phyloP scores from a whole-genome alignment of 2,888 invertebrate genomes.

The Cenopis cana region DNA sequence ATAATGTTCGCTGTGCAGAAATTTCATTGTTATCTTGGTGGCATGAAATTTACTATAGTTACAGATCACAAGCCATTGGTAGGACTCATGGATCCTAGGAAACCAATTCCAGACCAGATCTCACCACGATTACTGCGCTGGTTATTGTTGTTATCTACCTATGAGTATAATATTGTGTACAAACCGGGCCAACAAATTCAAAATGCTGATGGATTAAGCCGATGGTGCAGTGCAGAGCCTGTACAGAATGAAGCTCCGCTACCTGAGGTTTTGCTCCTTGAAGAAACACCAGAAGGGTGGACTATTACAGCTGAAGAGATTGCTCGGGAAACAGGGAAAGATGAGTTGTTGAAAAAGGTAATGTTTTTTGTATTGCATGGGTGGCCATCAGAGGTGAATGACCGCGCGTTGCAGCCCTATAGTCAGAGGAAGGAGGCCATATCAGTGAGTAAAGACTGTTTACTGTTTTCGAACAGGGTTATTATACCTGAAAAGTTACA shows the following conservation, averaged over 20 bases:
- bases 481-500: too few relatives aligned
- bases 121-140: slow-evolving; percentile 40
- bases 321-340: too few relatives aligned
- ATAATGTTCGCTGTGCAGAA: slow-evolving; percentile 46
- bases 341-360: too few relatives aligned
- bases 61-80: slow-evolving; percentile 45
- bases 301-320: too few relatives aligned
- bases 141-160: slow-evolving; percentile 21
- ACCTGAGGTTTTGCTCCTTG: slow-evolving; percentile 18
- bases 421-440: too few relatives aligned
- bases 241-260: not conserved
- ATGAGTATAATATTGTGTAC: slow-evolving; percentile 27
- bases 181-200: slow-evolving; percentile 33
- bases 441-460: too few relatives aligned
- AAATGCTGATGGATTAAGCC: slow-evolving; percentile 39
- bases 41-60: slow-evolving; percentile 38
- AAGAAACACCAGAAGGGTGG: too few relatives aligned
- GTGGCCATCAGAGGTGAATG: too few relatives aligned
- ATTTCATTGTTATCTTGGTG: slow-evolving; percentile 41
- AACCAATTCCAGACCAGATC: slow-evolving; percentile 45
- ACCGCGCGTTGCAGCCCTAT: too few relatives aligned
- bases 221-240: slow-evolving; percentile 29
- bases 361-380: too few relatives aligned
- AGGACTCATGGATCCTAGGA: slow-evolving; percentile 31
- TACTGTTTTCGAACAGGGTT: too few relatives aligned